Percentiles rank a stretch among this genome's conserved stretches.
Conservation (phyloP, 1,140 invertebrate species). For the Leptestheria dahalacensis region DNA sequence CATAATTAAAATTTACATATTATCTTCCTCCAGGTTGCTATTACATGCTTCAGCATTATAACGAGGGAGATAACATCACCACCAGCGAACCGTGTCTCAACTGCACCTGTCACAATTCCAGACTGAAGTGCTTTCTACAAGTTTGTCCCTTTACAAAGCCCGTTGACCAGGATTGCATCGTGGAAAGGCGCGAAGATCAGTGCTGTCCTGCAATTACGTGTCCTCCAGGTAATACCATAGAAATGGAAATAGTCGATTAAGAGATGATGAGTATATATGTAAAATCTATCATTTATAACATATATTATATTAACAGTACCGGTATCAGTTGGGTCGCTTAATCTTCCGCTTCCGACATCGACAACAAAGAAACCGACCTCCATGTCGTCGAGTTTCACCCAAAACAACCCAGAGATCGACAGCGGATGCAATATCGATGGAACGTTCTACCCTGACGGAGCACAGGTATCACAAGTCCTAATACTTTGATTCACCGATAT, state of each 20-base stretch:
- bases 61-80: slow-evolving; percentile 77
- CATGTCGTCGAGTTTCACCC: background rate
- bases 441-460: slow-evolving; percentile 72
- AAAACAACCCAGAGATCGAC: slow-evolving; percentile 6
- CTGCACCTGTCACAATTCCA: slow-evolving; percentile 82
- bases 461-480: slow-evolving; percentile 38
- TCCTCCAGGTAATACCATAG: slow-evolving; percentile 67
- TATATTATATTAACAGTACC: background rate
- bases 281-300: too few species aligned
- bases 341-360: background rate
- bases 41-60: slow-evolving; percentile 83
- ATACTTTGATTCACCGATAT: background rate
- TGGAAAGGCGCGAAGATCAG: slow-evolving; percentile 75
- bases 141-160: slow-evolving; percentile 86
- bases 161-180: slow-evolving; percentile 74
- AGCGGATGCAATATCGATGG: slow-evolving; percentile 70
- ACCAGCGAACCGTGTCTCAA: slow-evolving; percentile 89
- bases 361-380: background rate
- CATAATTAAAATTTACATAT: background rate
- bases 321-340: background rate
- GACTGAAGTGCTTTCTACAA: slow-evolving; percentile 85
- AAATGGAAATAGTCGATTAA: too few species aligned
- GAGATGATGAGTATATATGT: too few species aligned
- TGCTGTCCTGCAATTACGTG: slow-evolving; percentile 85
- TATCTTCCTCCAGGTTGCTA: slow-evolving; percentile 80